A percentile compares a stretch with the other conserved stretches of the same genome.
Conservation (phyloP, 2,797 vertebrate species). For the Urosaurus nigricauda region DNA sequence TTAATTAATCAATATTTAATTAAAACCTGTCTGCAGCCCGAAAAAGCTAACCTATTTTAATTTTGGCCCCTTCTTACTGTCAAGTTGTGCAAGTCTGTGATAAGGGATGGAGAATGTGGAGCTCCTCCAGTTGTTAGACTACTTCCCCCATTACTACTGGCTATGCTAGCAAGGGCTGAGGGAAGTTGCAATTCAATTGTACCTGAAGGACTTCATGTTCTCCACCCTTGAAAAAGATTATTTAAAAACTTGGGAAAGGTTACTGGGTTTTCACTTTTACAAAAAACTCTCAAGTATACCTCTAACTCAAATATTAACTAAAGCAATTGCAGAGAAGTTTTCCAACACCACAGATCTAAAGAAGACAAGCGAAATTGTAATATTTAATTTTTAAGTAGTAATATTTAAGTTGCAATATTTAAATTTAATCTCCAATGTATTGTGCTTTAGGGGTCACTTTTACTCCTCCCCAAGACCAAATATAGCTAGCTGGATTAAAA, state of each 20-base stretch:
- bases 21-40: no score
- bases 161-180: not conserved
- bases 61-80: no score
- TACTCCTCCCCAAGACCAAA: not conserved
- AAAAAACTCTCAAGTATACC: not conserved
- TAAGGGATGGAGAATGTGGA: not conserved
- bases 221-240: not conserved
- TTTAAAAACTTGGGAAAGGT: not conserved
- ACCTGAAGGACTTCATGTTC: not conserved
- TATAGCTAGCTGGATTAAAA: constrained; percentile 55
- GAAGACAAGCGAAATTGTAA: not conserved
- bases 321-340: accelerated
- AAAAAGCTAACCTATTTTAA: no score
- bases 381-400: constrained; percentile 3
- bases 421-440: accelerated
- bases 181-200: not conserved
- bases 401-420: not conserved
- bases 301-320: constrained; percentile 34
- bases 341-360: not conserved
- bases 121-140: not conserved
- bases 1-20: no score
- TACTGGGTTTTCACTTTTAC: not conserved
- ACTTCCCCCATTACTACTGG: not conserved
- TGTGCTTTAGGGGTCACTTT: accelerated
- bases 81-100: no score